Percentiles rank a stretch among this genome's conserved stretches.
These are phyloP conservation scores for Cairina moschata DNA, from an alignment of 2,113 vertebrate species.

Conservation along the genomic window DNA sequence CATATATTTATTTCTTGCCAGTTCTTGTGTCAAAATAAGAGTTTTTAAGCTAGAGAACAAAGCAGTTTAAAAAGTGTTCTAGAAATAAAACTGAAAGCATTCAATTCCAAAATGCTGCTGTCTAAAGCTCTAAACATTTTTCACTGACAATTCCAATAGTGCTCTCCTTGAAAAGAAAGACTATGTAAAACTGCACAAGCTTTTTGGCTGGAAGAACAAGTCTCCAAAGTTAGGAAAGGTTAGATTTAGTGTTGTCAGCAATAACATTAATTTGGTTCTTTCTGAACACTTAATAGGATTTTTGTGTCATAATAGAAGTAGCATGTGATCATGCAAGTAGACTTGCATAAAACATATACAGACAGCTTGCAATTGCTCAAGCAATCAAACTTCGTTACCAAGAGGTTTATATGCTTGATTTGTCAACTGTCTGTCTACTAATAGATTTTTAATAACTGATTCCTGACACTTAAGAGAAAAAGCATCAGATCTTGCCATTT, in stretches of 20 bases:
- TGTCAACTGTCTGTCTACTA: not conserved
- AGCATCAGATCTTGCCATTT: not conserved
- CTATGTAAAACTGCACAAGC: not conserved
- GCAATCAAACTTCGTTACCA: not conserved
- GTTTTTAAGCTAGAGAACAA: not conserved
- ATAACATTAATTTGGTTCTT: not conserved
- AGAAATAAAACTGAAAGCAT: not conserved
- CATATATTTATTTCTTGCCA: constrained; percentile 11
- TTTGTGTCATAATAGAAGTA: not conserved
- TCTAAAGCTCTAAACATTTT: not conserved
- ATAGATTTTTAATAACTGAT: not conserved
- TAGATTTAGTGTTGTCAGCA: not conserved
- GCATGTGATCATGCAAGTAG: not conserved
- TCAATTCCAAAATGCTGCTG: not conserved
- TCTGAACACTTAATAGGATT: not conserved
- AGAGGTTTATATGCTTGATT: not conserved
- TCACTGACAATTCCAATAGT: not conserved
- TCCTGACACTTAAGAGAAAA: not conserved
- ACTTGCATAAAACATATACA: not conserved
- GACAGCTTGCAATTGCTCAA: not conserved
- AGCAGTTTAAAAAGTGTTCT: not conserved
- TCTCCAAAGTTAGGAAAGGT: not conserved
- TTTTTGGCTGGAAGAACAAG: not conserved
- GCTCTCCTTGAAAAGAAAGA: not conserved
- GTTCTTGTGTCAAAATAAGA: constrained; percentile 25